Base-by-base conservation (phyloP, 1,140 invertebrate genomes). In the Micrasema longulum region DNA sequence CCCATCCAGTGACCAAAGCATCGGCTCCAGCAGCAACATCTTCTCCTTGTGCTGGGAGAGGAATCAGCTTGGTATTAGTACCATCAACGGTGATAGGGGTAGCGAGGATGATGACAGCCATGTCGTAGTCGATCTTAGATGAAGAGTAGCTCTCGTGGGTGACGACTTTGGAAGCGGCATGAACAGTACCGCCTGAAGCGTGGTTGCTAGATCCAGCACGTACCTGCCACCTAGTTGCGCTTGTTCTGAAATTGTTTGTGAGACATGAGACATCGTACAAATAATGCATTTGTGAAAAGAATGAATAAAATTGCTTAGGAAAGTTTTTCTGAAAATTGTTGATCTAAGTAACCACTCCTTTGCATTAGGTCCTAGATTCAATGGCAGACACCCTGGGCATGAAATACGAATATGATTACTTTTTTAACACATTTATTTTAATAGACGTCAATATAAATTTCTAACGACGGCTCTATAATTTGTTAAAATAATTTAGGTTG, bases 1-100 rank as follows among this genome's bases (percentile, higher is more conserved):
- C 81, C 83, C 84, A 86, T 20, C 84, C 84, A 14, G 80, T 81
- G 23, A 85, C 75, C 0, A 79, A 77, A 10, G 79, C 76, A 0
- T 76, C 38, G 0, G 73, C 55, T 9, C 79, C 80, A 2, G 63
- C 57, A 10, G 69, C 38, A 1, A 80, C 74, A 6, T 72, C 72
- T 22, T 77, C 74, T n/a, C 74, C 57, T 0, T 71, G 73, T 7
- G 68, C 55, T 23, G 73, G 73, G n/a, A 74, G 73, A 20, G 63
- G 20, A 11, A 45, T 36, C 5, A 43, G 22, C 23, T 11, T 16
- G 16, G 52, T 63, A 31, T 41, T 50, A 6, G 12, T 26, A 10
- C 16, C 20, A 35, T 62, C 67, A 5, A 71, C 12, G 20, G 14
- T 53, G 14, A 74, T 18, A 1, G 26, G 11, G 12, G 63, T 38